Evolutionary conservation across 1,140 invertebrate genomes (phyloP), one percentile per base, ranked within the genome.

Genomic region (Cherax quadricarinatus): DNA sequence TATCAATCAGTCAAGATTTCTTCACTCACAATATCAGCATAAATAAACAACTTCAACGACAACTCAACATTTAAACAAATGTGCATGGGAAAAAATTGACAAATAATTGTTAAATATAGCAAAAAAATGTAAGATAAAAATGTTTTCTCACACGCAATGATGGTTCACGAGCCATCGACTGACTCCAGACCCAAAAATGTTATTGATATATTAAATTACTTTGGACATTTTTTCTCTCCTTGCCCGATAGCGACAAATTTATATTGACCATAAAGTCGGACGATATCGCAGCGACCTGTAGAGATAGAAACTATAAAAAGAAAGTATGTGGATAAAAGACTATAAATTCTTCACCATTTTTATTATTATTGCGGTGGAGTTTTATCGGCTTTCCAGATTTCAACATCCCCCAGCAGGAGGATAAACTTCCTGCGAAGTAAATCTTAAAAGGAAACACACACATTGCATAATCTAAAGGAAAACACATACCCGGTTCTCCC

Each of bases 161-260:
- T 57, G 53, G 9, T 57, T 9, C 53, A 14, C 9, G 53, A 57
- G 53, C 53, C 53, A 57, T 57, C 14, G 9, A 9, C 53, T 57
- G 14, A 57, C 53, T 57, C 53, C 53, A 57, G 53, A 57, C 9
- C 53, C 53, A 10, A 14, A 9, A 57, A 57, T 57, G 9, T 57
- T 66, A 66, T 66, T 66, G 14, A 66, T 66, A 66, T 53, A 30
- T 53, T 87, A 60, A 78, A 87, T 79, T 78, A 75, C 51, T 53
- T 7, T n/a, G 85, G 73, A 78, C 62, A 87, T 78, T 79, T 81
- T 87, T 49, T 49, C 85, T 49, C 73, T 49, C 73, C 85, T 57
- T 60, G n/a, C 49, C 85, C 70, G 75, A 75, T 73, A 78, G 73
- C 73, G 70, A 87, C 85, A 87, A 87, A 87, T 87, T 87, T 87